Conservation (phyloP, 2,113 vertebrate genomes). For the Solea senegalensis region DNA sequence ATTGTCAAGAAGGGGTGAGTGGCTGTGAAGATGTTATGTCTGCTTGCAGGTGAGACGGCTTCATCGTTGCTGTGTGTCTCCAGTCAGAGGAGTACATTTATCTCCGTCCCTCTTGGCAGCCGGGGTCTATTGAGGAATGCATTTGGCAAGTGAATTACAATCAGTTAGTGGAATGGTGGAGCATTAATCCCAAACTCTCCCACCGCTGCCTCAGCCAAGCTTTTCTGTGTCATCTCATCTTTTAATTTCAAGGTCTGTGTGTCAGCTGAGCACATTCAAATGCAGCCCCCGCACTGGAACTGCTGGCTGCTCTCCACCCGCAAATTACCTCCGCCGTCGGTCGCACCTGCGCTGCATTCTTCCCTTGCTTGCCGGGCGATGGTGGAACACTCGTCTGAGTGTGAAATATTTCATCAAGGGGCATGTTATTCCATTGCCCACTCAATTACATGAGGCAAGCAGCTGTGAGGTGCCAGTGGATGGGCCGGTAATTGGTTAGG, state of each 20-base stretch:
- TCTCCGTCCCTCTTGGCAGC: conserved; percentile 60
- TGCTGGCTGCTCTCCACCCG: conserved; percentile 68
- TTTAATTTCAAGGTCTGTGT: conserved; percentile 73
- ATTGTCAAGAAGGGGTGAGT: conserved; percentile 93
- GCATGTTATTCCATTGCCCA: conserved; percentile 76
- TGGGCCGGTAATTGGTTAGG: conserved; percentile 73
- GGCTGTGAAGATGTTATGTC: conserved; percentile 8
- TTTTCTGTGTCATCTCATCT: conserved; percentile 73
- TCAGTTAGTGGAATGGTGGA: conserved; percentile 54
- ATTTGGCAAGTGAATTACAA: conserved; percentile 69
- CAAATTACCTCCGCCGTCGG: conserved; percentile 68
- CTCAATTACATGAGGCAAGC: conserved; percentile 74
- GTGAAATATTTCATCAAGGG: conserved; percentile 78
- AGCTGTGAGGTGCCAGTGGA: conserved; percentile 71
- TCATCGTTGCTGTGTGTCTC: conserved; percentile 31
- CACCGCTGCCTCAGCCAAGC: conserved; percentile 42
- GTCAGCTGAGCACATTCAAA: conserved; percentile 63
- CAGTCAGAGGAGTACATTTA: conserved; percentile 42
- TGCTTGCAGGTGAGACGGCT: conserved; percentile 11
- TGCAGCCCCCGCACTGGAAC: conserved; percentile 33
- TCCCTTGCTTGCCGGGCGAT: conserved; percentile 43
- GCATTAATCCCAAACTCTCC: conserved; percentile 64
- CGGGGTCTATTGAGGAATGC: conserved; percentile 56
- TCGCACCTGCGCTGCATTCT: conserved; percentile 68
- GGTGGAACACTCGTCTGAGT: conserved; percentile 67